Percentiles rank a stretch among this genome's conserved stretches.
These are phyloP conservation scores for Barnardius zonarius DNA, from an alignment of 2,113 vertebrate genomes.

Conservation along the genomic window DNA sequence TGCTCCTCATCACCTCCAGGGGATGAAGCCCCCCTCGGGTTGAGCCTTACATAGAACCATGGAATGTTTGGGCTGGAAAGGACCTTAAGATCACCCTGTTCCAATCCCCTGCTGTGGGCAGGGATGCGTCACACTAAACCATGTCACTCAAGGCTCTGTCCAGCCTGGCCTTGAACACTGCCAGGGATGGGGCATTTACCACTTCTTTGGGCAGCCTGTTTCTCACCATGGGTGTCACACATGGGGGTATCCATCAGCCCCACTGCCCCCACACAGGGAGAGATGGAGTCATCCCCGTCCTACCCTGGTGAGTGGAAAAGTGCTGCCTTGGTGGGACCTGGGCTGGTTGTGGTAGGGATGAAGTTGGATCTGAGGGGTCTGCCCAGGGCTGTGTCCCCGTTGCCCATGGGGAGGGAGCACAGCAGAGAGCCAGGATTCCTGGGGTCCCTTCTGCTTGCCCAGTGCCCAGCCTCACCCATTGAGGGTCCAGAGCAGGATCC, in stretches of 20 bases:
- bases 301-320: background rate
- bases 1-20: background rate
- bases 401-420: background rate
- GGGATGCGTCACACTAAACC: no score
- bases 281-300: background rate
- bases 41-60: background rate
- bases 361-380: background rate
- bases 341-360: background rate
- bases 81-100: background rate
- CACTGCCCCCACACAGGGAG: no score
- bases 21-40: fast-evolving
- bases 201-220: background rate
- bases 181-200: background rate
- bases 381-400: background rate
- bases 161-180: background rate
- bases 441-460: background rate
- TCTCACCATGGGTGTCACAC: background rate
- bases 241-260: background rate
- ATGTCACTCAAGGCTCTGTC: background rate
- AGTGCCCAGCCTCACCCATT: background rate
- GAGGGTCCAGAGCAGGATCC: background rate
- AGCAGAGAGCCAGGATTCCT: background rate
- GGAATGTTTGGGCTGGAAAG: background rate
- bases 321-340: background rate
- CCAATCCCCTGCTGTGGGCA: background rate